Conservation (phyloP, 1,140 invertebrate species). For the Paralvinella palmiformis region DNA sequence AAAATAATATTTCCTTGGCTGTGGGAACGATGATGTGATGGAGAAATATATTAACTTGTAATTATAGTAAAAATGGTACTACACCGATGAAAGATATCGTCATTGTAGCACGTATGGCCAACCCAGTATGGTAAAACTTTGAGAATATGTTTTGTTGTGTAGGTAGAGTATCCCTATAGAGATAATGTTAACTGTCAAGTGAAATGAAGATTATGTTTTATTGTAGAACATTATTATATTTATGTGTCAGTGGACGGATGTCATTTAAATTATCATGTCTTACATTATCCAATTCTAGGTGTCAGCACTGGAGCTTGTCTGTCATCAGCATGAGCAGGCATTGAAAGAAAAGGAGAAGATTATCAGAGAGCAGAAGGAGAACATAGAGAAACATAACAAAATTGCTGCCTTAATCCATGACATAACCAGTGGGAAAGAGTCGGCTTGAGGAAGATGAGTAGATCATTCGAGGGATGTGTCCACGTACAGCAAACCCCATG, state of each 20-base stretch:
- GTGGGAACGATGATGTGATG: too few relatives aligned
- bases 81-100: too few relatives aligned
- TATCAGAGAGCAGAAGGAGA: constrained; percentile 16
- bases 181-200: not conserved
- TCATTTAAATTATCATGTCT: not conserved
- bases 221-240: not conserved
- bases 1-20: too few relatives aligned
- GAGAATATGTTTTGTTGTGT: not conserved
- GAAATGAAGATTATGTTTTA: too few relatives aligned
- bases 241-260: not conserved
- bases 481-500: too few relatives aligned
- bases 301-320: constrained; percentile 23
- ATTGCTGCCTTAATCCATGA: constrained; percentile 35
- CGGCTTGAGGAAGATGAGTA: too few relatives aligned
- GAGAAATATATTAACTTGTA: too few relatives aligned
- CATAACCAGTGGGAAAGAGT: constrained; percentile 29
- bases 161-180: not conserved
- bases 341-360: constrained; percentile 22
- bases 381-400: constrained; percentile 33
- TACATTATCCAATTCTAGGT: constrained; percentile 18
- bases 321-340: constrained; percentile 23
- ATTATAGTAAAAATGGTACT: too few relatives aligned
- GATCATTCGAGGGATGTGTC: too few relatives aligned
- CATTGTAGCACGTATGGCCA: not conserved
- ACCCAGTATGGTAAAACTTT: not conserved